Base-by-base conservation (phyloP, 2,888 invertebrate genomes). In the Fragum whitleyi region DNA sequence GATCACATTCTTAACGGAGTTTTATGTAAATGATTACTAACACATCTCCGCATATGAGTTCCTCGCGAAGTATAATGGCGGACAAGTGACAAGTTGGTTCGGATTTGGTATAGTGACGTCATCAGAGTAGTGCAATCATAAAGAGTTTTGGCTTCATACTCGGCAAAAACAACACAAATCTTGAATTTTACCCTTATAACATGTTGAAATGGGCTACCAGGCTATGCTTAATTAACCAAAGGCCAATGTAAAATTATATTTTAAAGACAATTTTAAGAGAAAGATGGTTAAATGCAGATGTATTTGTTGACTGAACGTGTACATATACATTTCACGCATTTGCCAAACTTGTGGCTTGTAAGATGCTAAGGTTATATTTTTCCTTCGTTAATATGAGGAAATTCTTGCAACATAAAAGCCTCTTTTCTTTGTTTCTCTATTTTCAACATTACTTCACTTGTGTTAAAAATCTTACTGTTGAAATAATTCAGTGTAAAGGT, bases 31-130 rank as follows among this genome's bases (percentile, higher is more conserved):
- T 32, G 61, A 42, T 39, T 61, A 57, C 62, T 71, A 71, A 79
- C 77, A 71, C 83, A 77, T 74, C 83, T 76, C 83, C 55, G 69
- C 74, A 74, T 77, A 68, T 71, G 74, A 72, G 79, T 79, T 76
- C 69, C 77, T 77, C 84, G 74, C 80, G 77, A 81, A 69, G 82
- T 82, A n/a, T n/a, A 82, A 85, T 85, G 85, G 85, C 85, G 85
- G 85, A 78, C 85, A 82, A 81, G 77, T 79, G 83, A 84, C 83
- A 84, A 79, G 76, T 69, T 71, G 32, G 78, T 73, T 81, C 69
- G 71, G 70, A 65, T 69, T 74, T 73, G 67, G n/a, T 47, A 47
- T 57, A 53, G 82, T 85, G 85, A 85, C 85, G 85, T 85, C 84
- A 85, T 77, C 61, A 47, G 69, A 14, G 70, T 70, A 70, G 62